Base-by-base conservation (phyloP, 2,888 invertebrate species). In the Chirona hameri region DNA sequence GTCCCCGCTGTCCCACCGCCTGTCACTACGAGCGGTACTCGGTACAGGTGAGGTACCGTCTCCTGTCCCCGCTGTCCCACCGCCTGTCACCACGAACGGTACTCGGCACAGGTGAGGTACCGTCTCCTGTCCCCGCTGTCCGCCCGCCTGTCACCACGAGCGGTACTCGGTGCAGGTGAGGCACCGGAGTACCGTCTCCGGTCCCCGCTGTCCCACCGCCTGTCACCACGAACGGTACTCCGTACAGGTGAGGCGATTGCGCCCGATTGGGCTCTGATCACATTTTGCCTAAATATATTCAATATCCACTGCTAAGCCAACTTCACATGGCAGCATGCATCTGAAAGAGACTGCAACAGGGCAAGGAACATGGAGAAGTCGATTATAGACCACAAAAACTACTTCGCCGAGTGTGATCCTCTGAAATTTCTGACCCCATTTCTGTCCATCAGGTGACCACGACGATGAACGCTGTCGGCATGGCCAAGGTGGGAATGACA, bases 41-140 rank as follows among this genome's bases (percentile, higher is more conserved):
- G 39, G 48, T 52, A 29, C 76, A 57, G 57, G 48, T 72, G 82
- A 21, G 76, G 76, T 39, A 21, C 76, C 21, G 76, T 76, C 39
- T 14, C 18, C 39, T 76, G 76, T 21, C 76, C 48, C 9, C n/a
- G n/a, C n/a, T n/a, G n/a, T n/a, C n/a, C 29, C 29, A 10, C 72
- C 29, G 10, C 72, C 72, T 72, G 72, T 15, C 3, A 7, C 15
- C 4, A 2, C 29, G 39, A 82, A 57, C n/a, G 18, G 24, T 46
- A 82, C 55, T 29, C 31, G 39, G 48, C 29, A 29, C 76, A 57
- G 57, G 48, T 72, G 82, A 31, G 46, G 52, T 39, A 82, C 27
- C 9, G 52, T 39, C 46, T 72, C 14, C 52, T 52, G 10, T 52
- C 52, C n/a, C n/a, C n/a, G n/a, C n/a, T n/a, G n/a, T n/a, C n/a